Evolutionary conservation across 2,888 invertebrate species (phyloP).

Genomic region (Erynnis tages): DNA sequence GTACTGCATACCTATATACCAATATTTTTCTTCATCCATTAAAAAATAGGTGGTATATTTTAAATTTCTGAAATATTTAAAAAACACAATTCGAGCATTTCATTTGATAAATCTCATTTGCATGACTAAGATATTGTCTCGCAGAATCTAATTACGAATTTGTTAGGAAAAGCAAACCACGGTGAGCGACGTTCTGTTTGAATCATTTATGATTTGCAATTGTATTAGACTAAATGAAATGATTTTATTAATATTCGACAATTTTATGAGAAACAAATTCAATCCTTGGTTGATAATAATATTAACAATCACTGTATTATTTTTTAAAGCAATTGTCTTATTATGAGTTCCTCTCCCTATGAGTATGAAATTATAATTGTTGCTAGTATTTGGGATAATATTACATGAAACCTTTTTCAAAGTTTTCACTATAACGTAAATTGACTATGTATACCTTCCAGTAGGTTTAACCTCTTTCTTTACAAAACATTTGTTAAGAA

Average conservation of each 20-base stretch:
- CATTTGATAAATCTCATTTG: slow-evolving; percentile 3
- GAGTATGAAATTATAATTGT: too few relatives aligned
- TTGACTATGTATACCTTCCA: too few relatives aligned
- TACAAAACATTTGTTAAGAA: too few relatives aligned
- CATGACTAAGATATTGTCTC: slow-evolving; percentile 11
- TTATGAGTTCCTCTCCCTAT: too few relatives aligned
- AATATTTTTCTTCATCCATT: too few relatives aligned
- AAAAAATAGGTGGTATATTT: too few relatives aligned
- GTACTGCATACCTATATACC: too few relatives aligned
- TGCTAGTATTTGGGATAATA: too few relatives aligned
- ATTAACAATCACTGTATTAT: background rate
- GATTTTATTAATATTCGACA: background rate
- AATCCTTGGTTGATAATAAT: background rate
- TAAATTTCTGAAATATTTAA: background rate
- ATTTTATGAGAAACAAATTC: background rate
- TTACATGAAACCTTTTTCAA: too few relatives aligned
- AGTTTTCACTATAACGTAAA: too few relatives aligned
- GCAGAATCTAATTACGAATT: slow-evolving; percentile 5
- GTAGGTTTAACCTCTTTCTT: too few relatives aligned
- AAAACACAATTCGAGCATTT: background rate
- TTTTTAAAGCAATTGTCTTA: too few relatives aligned
- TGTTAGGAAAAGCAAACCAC: background rate
- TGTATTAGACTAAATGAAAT: background rate
- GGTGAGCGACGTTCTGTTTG: slow-evolving; percentile 1
- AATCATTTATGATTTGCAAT: slow-evolving; percentile 7